A percentile compares a stretch with the other conserved stretches of the same genome.
Evolutionary conservation across 2,888 invertebrate species (phyloP).

Genomic region (Willowsia nigromaculata): DNA sequence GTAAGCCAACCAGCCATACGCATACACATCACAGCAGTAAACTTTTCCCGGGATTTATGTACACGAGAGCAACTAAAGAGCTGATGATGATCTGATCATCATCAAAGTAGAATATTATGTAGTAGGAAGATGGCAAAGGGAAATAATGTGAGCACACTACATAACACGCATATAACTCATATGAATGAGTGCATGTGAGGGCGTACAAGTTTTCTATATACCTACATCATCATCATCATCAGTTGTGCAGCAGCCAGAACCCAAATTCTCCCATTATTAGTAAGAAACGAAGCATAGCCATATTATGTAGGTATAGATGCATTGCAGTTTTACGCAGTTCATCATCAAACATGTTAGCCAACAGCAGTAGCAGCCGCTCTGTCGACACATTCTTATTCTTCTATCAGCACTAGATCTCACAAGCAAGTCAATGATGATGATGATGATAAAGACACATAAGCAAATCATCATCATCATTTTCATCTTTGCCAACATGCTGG

Average conservation of each 20-base stretch:
- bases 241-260: background rate
- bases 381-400: constrained; percentile 4
- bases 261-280: constrained; percentile 1
- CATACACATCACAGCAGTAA: constrained; percentile 16
- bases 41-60: constrained; percentile 22
- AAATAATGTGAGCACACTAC: constrained; percentile 17
- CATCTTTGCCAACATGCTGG: background rate
- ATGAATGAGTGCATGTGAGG: background rate
- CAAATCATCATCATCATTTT: constrained; percentile 33
- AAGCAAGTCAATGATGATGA: constrained; percentile 4
- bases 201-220: background rate
- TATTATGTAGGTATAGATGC: background rate
- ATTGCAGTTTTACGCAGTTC: background rate
- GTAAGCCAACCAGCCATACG: background rate
- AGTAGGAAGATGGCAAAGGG: constrained; percentile 25
- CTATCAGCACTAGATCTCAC: background rate
- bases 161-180: background rate
- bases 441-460: background rate
- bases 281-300: no score
- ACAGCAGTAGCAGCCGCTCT: background rate
- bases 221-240: no score
- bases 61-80: constrained; percentile 46
- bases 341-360: constrained; percentile 7
- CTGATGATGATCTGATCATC: constrained; percentile 67
- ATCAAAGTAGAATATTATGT: constrained; percentile 57